Conservation (phyloP, 2,113 vertebrate genomes). For the Cichladusa arquata region DNA sequence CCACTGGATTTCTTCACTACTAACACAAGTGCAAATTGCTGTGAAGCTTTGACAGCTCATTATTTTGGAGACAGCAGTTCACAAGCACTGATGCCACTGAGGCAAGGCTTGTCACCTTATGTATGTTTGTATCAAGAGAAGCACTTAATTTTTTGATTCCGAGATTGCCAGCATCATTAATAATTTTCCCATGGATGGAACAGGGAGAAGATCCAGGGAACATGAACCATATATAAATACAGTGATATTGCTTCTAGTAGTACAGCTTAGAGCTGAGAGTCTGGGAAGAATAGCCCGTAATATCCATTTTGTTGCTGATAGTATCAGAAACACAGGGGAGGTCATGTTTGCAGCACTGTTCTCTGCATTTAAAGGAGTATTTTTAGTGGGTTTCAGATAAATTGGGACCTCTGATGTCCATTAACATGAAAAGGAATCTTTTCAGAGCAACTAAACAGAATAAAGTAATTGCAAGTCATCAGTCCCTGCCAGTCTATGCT, state of each 20-base stretch:
- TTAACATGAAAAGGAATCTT: neutral
- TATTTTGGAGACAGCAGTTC: neutral
- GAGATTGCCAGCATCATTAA: neutral
- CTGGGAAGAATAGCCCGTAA: neutral
- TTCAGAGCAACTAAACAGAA: neutral
- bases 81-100: neutral
- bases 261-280: neutral
- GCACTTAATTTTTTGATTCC: neutral
- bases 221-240: neutral
- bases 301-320: neutral
- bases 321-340: neutral
- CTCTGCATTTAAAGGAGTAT: neutral
- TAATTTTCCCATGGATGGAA: neutral
- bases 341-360: neutral
- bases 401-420: neutral
- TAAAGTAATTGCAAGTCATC: conserved; percentile 2
- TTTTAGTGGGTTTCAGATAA: neutral
- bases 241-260: neutral
- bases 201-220: neutral
- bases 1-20: neutral
- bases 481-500: neutral
- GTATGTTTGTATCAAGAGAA: neutral
- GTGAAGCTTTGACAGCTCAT: conserved; percentile 13
- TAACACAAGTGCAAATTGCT: neutral
- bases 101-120: neutral